Base-by-base conservation (phyloP, 2,113 vertebrate genomes). In the Chiloscyllium plagiosum region DNA sequence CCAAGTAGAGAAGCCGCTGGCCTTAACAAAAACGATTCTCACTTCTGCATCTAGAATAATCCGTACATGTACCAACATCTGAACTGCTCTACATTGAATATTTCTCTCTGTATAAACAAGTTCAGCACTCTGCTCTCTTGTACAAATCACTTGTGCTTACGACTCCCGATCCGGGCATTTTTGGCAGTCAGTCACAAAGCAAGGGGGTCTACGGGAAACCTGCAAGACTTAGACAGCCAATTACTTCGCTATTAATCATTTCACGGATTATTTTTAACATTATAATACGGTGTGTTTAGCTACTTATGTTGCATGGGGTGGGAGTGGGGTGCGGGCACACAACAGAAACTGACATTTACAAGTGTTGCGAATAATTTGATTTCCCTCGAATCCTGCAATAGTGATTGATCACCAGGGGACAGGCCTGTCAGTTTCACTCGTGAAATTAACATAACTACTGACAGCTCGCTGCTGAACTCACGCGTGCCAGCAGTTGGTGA, bases 361-460 rank as follows among this genome's bases (percentile, higher is more conserved):
- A 4, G 5, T 72, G 42, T 24, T 47, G 33, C 52, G n/a, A 72
- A 95, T 24, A 72, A 72, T 95, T 47, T 72, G 42, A 72, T 95
- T 33, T 72, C 93, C 68, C 37, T 26, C 8, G 4, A 19, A 24
- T 20, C 66, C 47, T 47, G 29, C 68, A 47, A 95, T 95, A 95
- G 70, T 95, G 93, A 95, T 95, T 95, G 93, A n/a, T 95, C 68
- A 94, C 68, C 17, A 33, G 68, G 86, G 68, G 68, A 95, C 93
- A 69, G 68, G 50, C 22, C 70, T 70, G 93, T 72, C 93, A 95
- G 69, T 95, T 70, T 69, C 93, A 72, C 22, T 72, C 22, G 93
- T 12, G 93, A 95, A 42, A 95, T 95, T 95, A 95, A 50, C 93
- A 72, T 95, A 42, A 95, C 24, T 22, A 69, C 61, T 47, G 93